Evolutionary conservation across 2,113 vertebrate species (phyloP).

Genomic region (Hippocampus abdominalis): DNA sequence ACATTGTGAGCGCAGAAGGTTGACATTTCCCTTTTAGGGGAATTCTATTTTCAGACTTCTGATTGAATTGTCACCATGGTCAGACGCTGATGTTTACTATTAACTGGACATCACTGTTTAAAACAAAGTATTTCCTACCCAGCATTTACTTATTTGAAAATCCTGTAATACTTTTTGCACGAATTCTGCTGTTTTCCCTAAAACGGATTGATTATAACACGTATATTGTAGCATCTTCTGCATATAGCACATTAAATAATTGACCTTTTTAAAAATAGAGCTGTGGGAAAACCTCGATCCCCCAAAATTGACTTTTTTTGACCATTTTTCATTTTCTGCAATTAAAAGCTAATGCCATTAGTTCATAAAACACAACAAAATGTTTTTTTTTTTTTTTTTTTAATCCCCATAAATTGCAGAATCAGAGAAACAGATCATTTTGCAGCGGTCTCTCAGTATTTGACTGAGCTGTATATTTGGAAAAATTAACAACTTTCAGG

Average conservation of each 20-base stretch:
- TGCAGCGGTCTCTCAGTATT: no score
- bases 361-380: no score
- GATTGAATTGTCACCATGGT: background rate
- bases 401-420: no score
- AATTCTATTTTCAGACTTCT: background rate
- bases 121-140: background rate
- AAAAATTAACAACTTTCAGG: background rate
- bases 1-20: constrained; percentile 13
- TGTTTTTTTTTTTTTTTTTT: no score
- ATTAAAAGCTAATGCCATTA: no score
- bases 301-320: background rate
- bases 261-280: background rate
- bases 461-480: no score
- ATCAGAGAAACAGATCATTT: no score
- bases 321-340: background rate
- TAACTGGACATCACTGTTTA: background rate
- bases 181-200: background rate
- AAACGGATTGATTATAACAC: background rate
- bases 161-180: no score
- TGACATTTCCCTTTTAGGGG: background rate
- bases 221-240: background rate
- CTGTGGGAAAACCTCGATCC: background rate
- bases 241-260: background rate
- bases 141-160: background rate
- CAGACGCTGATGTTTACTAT: background rate